Evolutionary conservation across 2,797 vertebrate species (phyloP).

Genomic region (Monodelphis domestica): DNA sequence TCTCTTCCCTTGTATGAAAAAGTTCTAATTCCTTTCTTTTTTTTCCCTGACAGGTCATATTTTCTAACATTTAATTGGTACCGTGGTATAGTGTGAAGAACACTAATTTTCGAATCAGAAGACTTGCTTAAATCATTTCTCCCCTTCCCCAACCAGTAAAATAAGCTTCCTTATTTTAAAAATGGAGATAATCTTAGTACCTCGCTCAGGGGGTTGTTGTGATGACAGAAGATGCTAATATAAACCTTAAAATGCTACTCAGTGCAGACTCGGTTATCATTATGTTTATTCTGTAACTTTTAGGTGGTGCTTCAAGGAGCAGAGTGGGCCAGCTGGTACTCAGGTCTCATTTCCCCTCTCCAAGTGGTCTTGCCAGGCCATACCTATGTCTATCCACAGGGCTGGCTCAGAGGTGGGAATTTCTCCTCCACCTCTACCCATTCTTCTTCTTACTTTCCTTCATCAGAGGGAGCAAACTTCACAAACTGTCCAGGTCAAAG

Average conservation of each 20-base stretch:
- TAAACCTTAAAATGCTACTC: background rate
- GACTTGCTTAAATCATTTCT: background rate
- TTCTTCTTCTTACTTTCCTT: background rate
- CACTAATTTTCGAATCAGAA: background rate
- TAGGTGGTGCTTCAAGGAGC: background rate
- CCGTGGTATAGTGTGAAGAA: background rate
- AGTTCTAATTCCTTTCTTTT: slow-evolving; percentile 25
- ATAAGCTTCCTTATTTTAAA: background rate
- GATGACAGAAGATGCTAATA: background rate
- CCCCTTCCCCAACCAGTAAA: background rate
- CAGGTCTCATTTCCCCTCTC: background rate
- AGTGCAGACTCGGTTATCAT: background rate
- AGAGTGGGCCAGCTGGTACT: background rate
- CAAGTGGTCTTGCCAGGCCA: background rate
- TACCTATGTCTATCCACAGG: background rate
- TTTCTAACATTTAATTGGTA: slow-evolving; percentile 15
- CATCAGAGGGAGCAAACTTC: background rate
- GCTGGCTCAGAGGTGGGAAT: background rate
- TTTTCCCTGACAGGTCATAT: slow-evolving; percentile 7
- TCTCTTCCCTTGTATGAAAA: slow-evolving; percentile 29
- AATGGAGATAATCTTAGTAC: background rate
- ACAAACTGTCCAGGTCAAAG: background rate
- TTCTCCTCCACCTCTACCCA: background rate
- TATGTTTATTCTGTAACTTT: background rate
- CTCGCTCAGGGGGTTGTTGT: background rate